phyloP scores from a whole-genome alignment of 1,140 invertebrate genomes.

The Drosophila sp. region DNA sequence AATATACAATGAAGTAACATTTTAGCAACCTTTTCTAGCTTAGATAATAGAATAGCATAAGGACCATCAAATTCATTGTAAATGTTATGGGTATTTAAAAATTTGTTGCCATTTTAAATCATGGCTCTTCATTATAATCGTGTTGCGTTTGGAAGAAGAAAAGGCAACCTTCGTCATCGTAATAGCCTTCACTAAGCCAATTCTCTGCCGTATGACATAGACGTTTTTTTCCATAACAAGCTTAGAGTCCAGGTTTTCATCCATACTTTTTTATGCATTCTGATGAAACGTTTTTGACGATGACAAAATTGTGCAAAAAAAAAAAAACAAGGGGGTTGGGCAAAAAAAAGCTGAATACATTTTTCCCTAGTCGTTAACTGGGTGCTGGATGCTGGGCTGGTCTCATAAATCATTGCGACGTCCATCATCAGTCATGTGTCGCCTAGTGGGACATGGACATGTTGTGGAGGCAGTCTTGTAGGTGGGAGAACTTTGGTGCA shows the following conservation, averaged over 20 bases:
- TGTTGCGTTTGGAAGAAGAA: background rate
- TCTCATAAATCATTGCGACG: conserved; percentile 5
- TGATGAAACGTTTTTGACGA: conserved; percentile 3
- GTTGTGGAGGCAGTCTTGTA: background rate
- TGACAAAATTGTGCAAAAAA: background rate
- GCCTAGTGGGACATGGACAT: background rate
- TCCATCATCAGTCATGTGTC: conserved; percentile 12
- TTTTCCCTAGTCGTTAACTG: background rate
- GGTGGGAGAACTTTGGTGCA: background rate
- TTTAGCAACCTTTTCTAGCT: too few relatives aligned
- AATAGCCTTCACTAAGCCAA: conserved; percentile 8
- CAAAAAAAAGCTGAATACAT: background rate
- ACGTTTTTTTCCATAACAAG: background rate
- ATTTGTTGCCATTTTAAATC: background rate
- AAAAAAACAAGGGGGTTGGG: background rate
- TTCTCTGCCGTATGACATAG: background rate
- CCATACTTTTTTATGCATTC: background rate
- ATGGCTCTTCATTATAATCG: background rate
- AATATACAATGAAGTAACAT: too few relatives aligned
- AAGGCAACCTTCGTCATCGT: background rate
- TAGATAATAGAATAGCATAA: too few relatives aligned
- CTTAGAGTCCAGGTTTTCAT: conserved; percentile 2
- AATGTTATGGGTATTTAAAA: background rate
- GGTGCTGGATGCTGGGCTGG: background rate
- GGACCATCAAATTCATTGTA: background rate